Conservation (phyloP, 2,113 vertebrate species). For the Dipodomys spectabilis region DNA sequence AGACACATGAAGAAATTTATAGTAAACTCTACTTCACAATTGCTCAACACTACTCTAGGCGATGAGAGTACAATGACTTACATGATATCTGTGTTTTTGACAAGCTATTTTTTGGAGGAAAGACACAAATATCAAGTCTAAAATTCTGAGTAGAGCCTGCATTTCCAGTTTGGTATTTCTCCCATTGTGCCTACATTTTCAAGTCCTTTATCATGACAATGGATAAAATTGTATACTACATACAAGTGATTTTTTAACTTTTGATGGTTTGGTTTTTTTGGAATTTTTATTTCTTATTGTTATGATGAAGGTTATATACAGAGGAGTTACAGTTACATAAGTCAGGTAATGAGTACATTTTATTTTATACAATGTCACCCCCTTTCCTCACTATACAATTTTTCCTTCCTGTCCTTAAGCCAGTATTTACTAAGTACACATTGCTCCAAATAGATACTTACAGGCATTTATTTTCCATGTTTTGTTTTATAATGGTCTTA, state of each 20-base stretch:
- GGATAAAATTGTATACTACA: not conserved
- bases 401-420: constrained; percentile 18
- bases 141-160: not conserved
- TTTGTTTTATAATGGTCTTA: constrained; percentile 33
- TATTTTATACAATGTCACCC: too few relatives aligned
- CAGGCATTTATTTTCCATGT: constrained; percentile 63
- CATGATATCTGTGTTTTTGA: not conserved
- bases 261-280: too few relatives aligned
- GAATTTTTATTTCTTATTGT: too few relatives aligned
- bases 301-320: too few relatives aligned
- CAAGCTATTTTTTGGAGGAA: not conserved
- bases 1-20: not conserved
- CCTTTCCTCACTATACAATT: too few relatives aligned
- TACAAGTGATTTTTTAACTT: not conserved
- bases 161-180: not conserved
- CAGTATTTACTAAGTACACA: constrained; percentile 51
- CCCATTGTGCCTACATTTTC: not conserved
- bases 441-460: constrained; percentile 10
- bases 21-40: not conserved
- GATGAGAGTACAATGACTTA: not conserved
- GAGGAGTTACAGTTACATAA: too few relatives aligned
- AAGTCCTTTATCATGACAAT: too few relatives aligned
- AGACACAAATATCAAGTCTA: not conserved
- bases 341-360: too few relatives aligned
- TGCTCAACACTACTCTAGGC: not conserved